Conservation (phyloP, 2,113 vertebrate genomes). For the Anthoscopus minutus region DNA sequence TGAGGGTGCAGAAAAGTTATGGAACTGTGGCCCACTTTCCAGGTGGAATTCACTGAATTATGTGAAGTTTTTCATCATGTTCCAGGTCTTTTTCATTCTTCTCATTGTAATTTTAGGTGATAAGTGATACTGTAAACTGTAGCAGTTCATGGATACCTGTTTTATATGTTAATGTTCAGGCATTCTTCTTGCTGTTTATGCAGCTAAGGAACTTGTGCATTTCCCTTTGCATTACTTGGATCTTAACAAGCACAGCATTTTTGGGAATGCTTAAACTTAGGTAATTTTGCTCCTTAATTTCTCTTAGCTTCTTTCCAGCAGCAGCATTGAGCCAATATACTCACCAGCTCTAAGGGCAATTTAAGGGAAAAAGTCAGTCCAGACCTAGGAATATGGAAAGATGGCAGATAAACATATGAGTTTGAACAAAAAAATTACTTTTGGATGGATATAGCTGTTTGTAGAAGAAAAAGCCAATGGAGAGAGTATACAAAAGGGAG, state of each 20-base stretch:
- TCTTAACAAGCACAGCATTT: neutral
- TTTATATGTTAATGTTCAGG: neutral
- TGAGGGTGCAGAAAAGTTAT: conserved; percentile 26
- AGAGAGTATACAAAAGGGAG: neutral
- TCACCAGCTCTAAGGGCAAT: neutral
- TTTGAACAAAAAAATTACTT: neutral
- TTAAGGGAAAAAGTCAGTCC: neutral
- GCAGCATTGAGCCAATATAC: neutral
- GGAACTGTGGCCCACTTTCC: neutral
- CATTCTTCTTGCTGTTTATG: neutral
- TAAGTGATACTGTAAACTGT: neutral
- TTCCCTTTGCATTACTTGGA: conserved; percentile 4
- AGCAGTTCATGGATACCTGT: neutral
- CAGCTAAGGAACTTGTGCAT: neutral
- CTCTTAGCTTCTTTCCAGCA: neutral
- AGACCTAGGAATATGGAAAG: neutral
- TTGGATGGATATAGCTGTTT: neutral
- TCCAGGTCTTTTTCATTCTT: neutral
- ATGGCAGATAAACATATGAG: neutral
- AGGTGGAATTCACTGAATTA: neutral
- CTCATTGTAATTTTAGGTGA: neutral
- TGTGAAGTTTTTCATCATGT: neutral
- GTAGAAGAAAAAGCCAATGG: neutral
- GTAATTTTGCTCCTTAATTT: neutral
- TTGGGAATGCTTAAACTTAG: neutral